A percentile compares a stretch with the other conserved stretches of the same genome.
Evolutionary conservation across 2,888 invertebrate genomes (phyloP).

Genomic region (Drosophila macrothrix): DNA sequence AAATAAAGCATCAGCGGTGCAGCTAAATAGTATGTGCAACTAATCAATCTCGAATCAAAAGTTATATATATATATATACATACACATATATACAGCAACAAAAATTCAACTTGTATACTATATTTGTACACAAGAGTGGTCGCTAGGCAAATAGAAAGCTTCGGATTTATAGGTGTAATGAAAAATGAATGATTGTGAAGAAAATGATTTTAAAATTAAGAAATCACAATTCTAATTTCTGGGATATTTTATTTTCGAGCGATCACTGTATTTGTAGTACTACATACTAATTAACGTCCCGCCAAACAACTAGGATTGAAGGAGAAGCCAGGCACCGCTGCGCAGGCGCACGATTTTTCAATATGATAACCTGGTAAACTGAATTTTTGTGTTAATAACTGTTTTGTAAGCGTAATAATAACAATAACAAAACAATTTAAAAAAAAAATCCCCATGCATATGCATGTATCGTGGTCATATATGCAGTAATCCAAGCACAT

Average conservation of each 20-base stretch:
- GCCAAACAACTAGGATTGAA: slow-evolving; percentile 48
- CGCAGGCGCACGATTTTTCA: slow-evolving; percentile 77
- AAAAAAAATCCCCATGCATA: slow-evolving; percentile 3
- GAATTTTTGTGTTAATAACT: slow-evolving; percentile 58
- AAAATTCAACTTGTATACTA: slow-evolving; percentile 48
- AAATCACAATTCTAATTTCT: not conserved
- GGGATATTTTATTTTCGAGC: not conserved
- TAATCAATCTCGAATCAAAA: slow-evolving; percentile 70
- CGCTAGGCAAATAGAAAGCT: not conserved
- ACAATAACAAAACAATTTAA: slow-evolving; percentile 3
- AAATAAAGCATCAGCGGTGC: slow-evolving; percentile 54
- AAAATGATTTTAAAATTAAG: not conserved
- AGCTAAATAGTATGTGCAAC: slow-evolving; percentile 41
- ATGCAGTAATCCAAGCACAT: slow-evolving; percentile 31
- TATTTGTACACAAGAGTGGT: slow-evolving; percentile 1
- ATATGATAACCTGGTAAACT: slow-evolving; percentile 56
- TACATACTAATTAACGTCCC: slow-evolving; percentile 65
- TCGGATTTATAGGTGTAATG: not conserved
- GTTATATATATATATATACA: slow-evolving; percentile 44
- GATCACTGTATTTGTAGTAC: slow-evolving; percentile 22
- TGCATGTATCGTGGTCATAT: slow-evolving; percentile 14
- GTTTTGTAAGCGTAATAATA: slow-evolving; percentile 64
- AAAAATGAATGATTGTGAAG: not conserved
- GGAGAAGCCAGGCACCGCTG: slow-evolving; percentile 63
- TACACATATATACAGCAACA: slow-evolving; percentile 23